A percentile compares a stretch with the other conserved stretches of the same genome.
These are phyloP conservation scores for Chaetorhynchus papuensis DNA, from an alignment of 2,113 vertebrate genomes.

Conservation along the genomic window DNA sequence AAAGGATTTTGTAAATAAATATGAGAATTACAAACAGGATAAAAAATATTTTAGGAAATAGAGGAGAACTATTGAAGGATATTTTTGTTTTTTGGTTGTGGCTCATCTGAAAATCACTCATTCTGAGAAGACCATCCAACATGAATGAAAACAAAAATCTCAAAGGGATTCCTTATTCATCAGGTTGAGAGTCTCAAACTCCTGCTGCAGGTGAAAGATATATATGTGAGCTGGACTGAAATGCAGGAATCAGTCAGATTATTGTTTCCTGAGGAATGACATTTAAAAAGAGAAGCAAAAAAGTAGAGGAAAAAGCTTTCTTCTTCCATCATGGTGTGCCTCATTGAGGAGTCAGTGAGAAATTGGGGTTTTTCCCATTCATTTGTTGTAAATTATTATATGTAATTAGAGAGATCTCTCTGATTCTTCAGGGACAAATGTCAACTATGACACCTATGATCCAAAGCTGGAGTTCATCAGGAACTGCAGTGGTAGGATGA, in stretches of 20 bases:
- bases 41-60: neutral
- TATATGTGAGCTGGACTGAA: neutral
- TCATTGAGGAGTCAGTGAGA: neutral
- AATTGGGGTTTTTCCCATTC: accelerated
- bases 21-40: neutral
- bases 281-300: neutral
- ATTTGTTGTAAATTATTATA: neutral
- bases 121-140: neutral
- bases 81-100: neutral
- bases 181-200: neutral
- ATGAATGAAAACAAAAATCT: neutral
- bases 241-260: neutral
- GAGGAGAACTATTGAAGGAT: neutral
- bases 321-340: neutral
- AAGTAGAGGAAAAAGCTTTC: neutral
- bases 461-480: neutral
- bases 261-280: neutral
- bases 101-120: neutral
- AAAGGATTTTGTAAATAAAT: neutral
- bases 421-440: neutral
- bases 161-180: neutral
- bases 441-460: neutral
- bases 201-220: neutral
- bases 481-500: neutral
- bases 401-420: neutral